phyloP scores from a whole-genome alignment of 1,140 invertebrate genomes.

The Helicoverpa armigera region DNA sequence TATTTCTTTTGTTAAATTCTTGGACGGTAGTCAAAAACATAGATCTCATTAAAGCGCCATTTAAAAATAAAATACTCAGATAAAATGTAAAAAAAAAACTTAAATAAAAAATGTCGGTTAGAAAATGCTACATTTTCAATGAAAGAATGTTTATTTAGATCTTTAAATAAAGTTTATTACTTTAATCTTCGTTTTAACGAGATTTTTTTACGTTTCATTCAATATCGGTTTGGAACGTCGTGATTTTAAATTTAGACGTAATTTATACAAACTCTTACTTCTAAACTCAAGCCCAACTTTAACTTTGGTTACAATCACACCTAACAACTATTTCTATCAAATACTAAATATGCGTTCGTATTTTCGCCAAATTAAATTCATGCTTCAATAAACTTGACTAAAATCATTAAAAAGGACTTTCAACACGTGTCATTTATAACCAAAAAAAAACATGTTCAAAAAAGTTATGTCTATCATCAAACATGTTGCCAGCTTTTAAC shows the following conservation, averaged over 20 bases:
- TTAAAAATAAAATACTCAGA: slow-evolving; percentile 42
- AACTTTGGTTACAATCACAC: no score
- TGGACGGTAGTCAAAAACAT: slow-evolving; percentile 57
- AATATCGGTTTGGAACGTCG: no score
- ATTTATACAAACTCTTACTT: no score
- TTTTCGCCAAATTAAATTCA: no score
- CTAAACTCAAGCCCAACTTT: no score
- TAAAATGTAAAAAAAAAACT: slow-evolving; percentile 18
- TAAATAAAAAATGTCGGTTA: neutral
- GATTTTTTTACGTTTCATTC: no score
- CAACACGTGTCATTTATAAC: neutral
- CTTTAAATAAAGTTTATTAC: neutral
- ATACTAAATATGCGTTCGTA: no score
- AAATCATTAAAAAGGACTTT: no score
- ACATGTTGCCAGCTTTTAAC: neutral
- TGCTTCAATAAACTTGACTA: no score
- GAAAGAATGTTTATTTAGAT: neutral
- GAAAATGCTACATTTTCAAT: neutral
- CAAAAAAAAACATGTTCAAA: neutral
- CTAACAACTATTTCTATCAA: no score
- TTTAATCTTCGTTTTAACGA: neutral
- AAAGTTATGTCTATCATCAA: neutral
- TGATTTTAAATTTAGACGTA: no score
- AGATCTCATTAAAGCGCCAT: slow-evolving; percentile 27
- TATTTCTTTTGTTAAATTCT: slow-evolving; percentile 58